phyloP scores from a whole-genome alignment of 2,113 vertebrate genomes.

The Elephantulus edwardii region DNA sequence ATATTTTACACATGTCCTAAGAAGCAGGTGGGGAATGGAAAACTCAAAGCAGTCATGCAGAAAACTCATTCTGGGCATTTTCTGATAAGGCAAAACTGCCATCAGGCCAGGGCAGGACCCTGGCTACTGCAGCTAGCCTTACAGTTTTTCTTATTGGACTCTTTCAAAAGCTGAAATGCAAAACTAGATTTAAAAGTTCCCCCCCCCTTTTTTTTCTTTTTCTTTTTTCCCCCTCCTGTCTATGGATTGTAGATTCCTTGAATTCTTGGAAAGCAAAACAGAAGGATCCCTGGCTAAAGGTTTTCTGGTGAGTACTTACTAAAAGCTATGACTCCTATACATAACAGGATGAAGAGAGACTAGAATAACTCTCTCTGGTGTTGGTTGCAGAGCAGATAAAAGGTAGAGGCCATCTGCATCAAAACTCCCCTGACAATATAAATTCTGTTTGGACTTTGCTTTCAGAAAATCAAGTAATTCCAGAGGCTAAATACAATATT shows the following conservation, averaged over 20 bases:
- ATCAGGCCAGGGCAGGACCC: constrained; percentile 41
- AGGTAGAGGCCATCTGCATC: constrained; percentile 35
- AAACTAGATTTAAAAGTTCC: constrained; percentile 40
- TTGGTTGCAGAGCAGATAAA: constrained; percentile 46
- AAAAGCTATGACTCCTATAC: constrained; percentile 48
- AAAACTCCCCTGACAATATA: constrained; percentile 23
- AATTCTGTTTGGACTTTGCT: constrained; percentile 9
- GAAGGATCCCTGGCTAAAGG: constrained; percentile 65
- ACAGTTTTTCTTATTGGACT: constrained; percentile 50
- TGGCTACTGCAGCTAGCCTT: not conserved
- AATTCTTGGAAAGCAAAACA: constrained; percentile 74
- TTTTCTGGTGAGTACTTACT: constrained; percentile 65
- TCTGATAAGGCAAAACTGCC: constrained; percentile 56
- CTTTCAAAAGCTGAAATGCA: constrained; percentile 43
- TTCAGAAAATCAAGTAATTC: constrained; percentile 53
- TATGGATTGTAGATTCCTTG: constrained; percentile 65
- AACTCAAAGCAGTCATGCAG: constrained; percentile 48
- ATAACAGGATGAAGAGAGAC: constrained; percentile 35
- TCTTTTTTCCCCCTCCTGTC: not conserved
- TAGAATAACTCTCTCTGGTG: constrained; percentile 7
- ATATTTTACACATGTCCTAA: constrained; percentile 73
- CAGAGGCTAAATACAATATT: constrained; percentile 2
- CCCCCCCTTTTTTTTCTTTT: not conserved
- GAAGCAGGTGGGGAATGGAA: constrained; percentile 72
- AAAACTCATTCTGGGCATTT: constrained; percentile 62